These are phyloP conservation scores for Salticus scenicus DNA, from an alignment of 2,888 invertebrate genomes.

Conservation along the genomic window DNA sequence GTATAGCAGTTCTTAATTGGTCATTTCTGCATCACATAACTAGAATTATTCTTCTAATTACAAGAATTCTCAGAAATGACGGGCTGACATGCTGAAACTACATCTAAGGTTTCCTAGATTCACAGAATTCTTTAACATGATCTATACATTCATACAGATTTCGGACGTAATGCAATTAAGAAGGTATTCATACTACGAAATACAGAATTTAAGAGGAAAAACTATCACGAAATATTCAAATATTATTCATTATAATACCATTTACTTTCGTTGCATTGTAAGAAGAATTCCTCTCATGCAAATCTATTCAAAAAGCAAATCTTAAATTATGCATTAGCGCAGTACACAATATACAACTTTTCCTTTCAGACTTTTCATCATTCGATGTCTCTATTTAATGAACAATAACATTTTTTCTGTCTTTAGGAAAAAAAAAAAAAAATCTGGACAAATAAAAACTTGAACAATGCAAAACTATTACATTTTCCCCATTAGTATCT, in stretches of 20 bases:
- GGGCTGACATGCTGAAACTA: too few species aligned
- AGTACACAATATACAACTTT: not conserved
- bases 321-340: not conserved
- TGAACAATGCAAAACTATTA: not conserved
- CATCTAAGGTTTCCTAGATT: too few species aligned
- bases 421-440: too few species aligned
- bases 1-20: too few species aligned
- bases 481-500: conserved; percentile 54
- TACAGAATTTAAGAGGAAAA: not conserved
- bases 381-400: conserved; percentile 25
- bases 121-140: too few species aligned
- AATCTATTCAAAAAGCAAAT: conserved; percentile 28
- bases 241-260: not conserved
- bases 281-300: not conserved
- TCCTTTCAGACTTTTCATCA: not conserved
- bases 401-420: conserved; percentile 21
- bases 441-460: conserved; percentile 25
- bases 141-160: not conserved
- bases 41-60: too few species aligned
- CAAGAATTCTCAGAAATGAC: too few species aligned
- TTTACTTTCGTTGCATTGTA: not conserved
- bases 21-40: too few species aligned
- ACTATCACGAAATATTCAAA: not conserved
- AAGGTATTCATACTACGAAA: too few species aligned
- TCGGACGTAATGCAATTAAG: too few species aligned